phyloP scores from a whole-genome alignment of 2,797 vertebrate species.

The Rhyacichthys aspro region DNA sequence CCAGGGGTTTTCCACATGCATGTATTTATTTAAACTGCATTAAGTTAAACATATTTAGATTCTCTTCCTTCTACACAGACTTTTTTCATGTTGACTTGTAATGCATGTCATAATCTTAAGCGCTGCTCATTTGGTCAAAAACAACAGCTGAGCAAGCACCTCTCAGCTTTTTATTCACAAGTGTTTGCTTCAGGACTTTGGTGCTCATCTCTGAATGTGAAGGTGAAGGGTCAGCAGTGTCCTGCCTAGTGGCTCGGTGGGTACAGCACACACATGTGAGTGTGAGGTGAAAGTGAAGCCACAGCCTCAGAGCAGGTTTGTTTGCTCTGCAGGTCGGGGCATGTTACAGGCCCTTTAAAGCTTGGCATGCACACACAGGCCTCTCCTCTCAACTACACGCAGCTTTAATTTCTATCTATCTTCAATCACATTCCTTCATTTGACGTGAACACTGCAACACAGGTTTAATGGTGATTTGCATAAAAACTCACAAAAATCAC shows the following conservation, averaged over 20 bases:
- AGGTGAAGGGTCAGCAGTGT: conserved; percentile 1
- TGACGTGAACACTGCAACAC: background rate
- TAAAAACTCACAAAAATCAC: conserved; percentile 7
- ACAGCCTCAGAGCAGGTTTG: conserved; percentile 43
- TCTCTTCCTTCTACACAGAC: background rate
- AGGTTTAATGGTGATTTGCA: conserved; percentile 10
- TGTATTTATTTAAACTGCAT: background rate
- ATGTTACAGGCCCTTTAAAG: conserved; percentile 37
- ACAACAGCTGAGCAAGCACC: conserved; percentile 56
- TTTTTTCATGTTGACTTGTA: conserved; percentile 3
- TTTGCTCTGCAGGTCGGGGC: conserved; percentile 60
- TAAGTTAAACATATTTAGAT: background rate
- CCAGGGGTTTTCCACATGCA: conserved; percentile 25
- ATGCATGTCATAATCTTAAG: conserved; percentile 4
- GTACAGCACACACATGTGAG: background rate
- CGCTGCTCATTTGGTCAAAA: conserved; percentile 19
- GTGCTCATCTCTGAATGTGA: conserved; percentile 7
- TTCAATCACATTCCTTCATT: conserved; percentile 22
- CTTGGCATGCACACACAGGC: conserved; percentile 61
- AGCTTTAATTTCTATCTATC: conserved; percentile 1
- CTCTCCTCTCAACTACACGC: background rate
- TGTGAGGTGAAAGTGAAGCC: conserved; percentile 50
- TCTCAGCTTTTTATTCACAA: background rate
- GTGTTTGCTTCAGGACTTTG: conserved; percentile 22
- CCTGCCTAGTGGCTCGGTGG: background rate